Evolutionary conservation across 2,113 vertebrate species (phyloP), one percentile per base, ranked within the genome.

Genomic region (Indri indri): DNA sequence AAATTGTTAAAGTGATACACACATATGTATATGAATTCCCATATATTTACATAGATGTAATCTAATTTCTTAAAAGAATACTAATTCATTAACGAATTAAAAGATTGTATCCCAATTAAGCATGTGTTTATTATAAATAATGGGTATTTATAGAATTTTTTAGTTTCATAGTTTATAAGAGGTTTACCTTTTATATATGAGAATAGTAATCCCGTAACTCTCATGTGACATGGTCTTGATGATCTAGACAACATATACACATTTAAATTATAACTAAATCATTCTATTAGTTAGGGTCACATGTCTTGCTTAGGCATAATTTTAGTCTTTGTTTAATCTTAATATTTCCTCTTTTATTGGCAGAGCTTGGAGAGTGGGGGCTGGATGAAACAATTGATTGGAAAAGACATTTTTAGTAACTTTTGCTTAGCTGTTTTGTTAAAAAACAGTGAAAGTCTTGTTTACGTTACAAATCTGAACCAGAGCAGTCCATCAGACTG

Each of bases 401-500:
- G 70, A 93, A 95, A 93, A 34, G 42, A 95, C 59, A 79, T 61
- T 85, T 96, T 82, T 40, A 14, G 40, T 96, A 54, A 83, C 37
- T 97, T 97, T 80, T 95, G 37, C 50, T 95, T 92, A 63, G 59
- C 76, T 81, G 74, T 54, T 76, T 86, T 93, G 50, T 95, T 90
- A 57, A 87, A 77, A 81, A 91, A 66, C 17, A 88, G 50, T 80
- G 37, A 59, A 82, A 92, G 54, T 40, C 30, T 65, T 93, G 54
- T 91, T 95, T 95, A 83, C 16, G 54, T 85, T 95, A 87, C 89
- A 98, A 95, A 97, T 96, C 65, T 90, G 92, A 97, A 95, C 90
- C 97, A 94, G 93, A 97, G 52, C 59, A 11, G 47, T 27, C 45
- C 65, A 22, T 66, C 83, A 73, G 81, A 52, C 88, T 45, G 70